These are phyloP conservation scores for Danio aesculapii DNA, from an alignment of 2,797 vertebrate genomes.

Conservation along the genomic window DNA sequence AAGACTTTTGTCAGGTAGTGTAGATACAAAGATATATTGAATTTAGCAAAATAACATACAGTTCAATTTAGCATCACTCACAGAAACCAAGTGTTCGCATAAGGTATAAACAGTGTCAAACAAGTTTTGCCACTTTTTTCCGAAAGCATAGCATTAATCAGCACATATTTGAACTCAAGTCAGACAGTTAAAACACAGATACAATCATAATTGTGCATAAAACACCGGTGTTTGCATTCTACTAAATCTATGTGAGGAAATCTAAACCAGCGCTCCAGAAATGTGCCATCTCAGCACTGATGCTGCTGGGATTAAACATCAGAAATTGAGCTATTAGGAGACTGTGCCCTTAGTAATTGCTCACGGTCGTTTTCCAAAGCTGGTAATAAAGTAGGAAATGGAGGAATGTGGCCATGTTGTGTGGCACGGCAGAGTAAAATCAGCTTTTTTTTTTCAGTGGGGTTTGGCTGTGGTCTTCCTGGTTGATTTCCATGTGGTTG, in stretches of 20 bases:
- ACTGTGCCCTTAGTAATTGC: slow-evolving; percentile 59
- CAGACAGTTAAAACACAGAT: background rate
- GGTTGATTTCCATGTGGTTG: slow-evolving; percentile 28
- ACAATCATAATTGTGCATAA: slow-evolving; percentile 16
- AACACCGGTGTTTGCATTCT: slow-evolving; percentile 6
- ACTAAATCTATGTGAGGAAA: slow-evolving; percentile 8
- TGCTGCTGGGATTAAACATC: slow-evolving; percentile 27
- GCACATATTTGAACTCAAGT: background rate
- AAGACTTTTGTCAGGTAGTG: too few species aligned
- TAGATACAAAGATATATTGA: too few species aligned
- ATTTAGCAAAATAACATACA: too few species aligned
- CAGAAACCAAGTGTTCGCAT: too few species aligned
- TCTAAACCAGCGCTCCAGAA: slow-evolving; percentile 15
- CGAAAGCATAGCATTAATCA: background rate
- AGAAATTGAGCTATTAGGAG: slow-evolving; percentile 34
- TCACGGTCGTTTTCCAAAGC: slow-evolving; percentile 52
- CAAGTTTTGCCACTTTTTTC: too few species aligned
- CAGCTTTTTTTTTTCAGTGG: slow-evolving; percentile 16
- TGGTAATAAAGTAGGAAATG: slow-evolving; percentile 48
- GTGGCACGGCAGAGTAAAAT: slow-evolving; percentile 38
- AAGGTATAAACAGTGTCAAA: too few species aligned
- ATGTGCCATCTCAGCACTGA: slow-evolving; percentile 21
- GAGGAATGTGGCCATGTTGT: slow-evolving; percentile 19
- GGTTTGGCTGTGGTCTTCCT: slow-evolving; percentile 24
- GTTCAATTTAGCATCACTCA: too few species aligned